Percentiles rank a stretch among this genome's conserved stretches.
These are phyloP conservation scores for Myripristis murdjan DNA, from an alignment of 2,797 vertebrate species.

Conservation along the genomic window DNA sequence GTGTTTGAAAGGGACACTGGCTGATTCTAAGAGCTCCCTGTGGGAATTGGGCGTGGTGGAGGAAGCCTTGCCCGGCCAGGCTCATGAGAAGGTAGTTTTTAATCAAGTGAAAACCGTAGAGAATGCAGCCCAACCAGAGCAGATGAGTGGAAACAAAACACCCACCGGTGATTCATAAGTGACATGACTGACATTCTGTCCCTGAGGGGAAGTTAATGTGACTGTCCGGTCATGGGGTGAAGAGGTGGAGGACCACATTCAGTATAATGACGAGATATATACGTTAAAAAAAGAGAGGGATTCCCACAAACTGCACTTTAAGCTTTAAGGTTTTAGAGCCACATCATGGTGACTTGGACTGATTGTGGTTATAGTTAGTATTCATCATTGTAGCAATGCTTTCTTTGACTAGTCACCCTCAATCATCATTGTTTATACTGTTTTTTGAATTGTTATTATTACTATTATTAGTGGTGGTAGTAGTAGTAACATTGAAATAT, in stretches of 20 bases:
- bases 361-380: constrained; percentile 19
- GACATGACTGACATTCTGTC: not conserved
- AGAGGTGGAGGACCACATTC: too few species aligned
- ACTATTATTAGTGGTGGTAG: not conserved
- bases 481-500: not conserved
- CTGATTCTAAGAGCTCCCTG: constrained; percentile 38
- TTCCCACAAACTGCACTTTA: constrained; percentile 19
- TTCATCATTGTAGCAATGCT: not conserved
- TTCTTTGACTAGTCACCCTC: not conserved
- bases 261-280: constrained; percentile 3
- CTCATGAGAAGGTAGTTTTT: constrained; percentile 26
- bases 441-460: not conserved
- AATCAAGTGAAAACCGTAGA: constrained; percentile 13
- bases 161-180: constrained; percentile 12
- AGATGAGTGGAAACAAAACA: constrained; percentile 9
- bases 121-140: not conserved
- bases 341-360: not conserved
- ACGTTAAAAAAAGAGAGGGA: not conserved
- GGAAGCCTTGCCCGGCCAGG: constrained; percentile 15
- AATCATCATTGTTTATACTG: not conserved
- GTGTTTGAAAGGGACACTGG: not conserved
- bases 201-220: constrained; percentile 2
- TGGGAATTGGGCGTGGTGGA: constrained; percentile 72
- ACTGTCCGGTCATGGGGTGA: constrained; percentile 31
- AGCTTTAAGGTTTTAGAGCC: constrained; percentile 15